Evolutionary conservation across 2,888 invertebrate genomes (phyloP), one percentile per base, ranked within the genome.

Genomic region (Nasonia oneida): DNA sequence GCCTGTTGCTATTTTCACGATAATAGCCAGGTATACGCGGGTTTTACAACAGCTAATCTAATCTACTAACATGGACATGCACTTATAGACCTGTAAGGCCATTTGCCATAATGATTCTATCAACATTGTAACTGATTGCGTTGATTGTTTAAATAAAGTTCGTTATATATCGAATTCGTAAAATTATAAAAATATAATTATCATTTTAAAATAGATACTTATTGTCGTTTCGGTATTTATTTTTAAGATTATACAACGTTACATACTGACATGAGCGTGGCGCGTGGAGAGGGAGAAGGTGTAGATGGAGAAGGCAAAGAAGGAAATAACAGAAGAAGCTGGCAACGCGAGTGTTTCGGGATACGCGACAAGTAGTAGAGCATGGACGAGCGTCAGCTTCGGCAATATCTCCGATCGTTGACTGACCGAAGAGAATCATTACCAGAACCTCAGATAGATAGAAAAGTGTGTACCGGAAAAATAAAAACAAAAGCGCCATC

Each of bases 171-270:
- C 8, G 0, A 8, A 23, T 4, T 15, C n/a, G 18, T 61, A 14
- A 23, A 18, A 29, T 23, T 64, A 4, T 23, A 23, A 0, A 23
- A 10, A 23, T 64, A 23, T 23, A 23, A 67, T 67, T 5, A 29
- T 61, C 23, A 33, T 67, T 29, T 67, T 8, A 67, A 29, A 67
- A 2, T 29, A 29, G 12, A 33, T 29, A 67, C 14, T 5, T 5
- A 67, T 29, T 33, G 33, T 18, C 18, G 8, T 50, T 81, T 67
- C 47, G 12, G 70, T 74, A n/a, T 33, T 81, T 71, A 50, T 87
- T 87, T 87, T 88, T 33, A 80, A 93, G 93, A 92, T 92, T 89
- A 92, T 93, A 91, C 93, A 93, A 90, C 93, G 92, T 90, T 93
- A 92, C 89, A 92, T 93, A 91, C 88, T 92, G 90, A 92, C 92